Evolutionary conservation across 2,797 vertebrate species (phyloP).

Genomic region (Rhinogobio ventralis): DNA sequence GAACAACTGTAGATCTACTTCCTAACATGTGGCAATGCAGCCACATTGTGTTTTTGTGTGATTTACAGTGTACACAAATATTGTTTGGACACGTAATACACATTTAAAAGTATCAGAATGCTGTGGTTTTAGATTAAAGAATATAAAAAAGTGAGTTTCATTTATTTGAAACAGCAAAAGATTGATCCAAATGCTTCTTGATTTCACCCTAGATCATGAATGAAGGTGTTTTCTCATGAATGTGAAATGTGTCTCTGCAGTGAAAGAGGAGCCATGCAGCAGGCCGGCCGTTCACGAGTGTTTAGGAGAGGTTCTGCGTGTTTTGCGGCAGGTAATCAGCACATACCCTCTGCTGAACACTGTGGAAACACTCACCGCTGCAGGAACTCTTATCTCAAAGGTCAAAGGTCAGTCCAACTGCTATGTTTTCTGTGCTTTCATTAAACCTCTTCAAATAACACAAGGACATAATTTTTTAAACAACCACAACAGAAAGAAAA

Average conservation of each 20-base stretch:
- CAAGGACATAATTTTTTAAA: neutral
- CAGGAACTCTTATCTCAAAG: slow-evolving; percentile 93
- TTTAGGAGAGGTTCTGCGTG: slow-evolving; percentile 88
- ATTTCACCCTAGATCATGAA: neutral
- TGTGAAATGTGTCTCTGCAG: neutral
- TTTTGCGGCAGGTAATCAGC: slow-evolving; percentile 90
- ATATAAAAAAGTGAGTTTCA: neutral
- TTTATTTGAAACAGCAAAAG: neutral
- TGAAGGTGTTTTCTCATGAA: neutral
- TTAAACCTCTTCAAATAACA: neutral
- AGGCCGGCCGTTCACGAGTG: slow-evolving; percentile 87
- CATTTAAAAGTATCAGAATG: neutral
- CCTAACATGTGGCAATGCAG: neutral
- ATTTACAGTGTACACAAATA: neutral
- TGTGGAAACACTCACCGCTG: slow-evolving; percentile 91
- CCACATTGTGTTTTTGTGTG: neutral
- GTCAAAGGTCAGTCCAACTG: slow-evolving; percentile 86
- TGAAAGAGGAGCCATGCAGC: slow-evolving; percentile 84
- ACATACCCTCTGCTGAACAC: slow-evolving; percentile 95
- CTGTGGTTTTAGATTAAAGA: neutral
- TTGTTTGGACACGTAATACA: neutral
- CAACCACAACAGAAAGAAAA: neutral
- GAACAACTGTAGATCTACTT: slow-evolving; percentile 1
- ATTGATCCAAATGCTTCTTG: neutral
- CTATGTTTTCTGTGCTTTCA: neutral